These are phyloP conservation scores for Tolmerus cingulatus DNA, from an alignment of 2,888 invertebrate genomes.

Conservation along the genomic window DNA sequence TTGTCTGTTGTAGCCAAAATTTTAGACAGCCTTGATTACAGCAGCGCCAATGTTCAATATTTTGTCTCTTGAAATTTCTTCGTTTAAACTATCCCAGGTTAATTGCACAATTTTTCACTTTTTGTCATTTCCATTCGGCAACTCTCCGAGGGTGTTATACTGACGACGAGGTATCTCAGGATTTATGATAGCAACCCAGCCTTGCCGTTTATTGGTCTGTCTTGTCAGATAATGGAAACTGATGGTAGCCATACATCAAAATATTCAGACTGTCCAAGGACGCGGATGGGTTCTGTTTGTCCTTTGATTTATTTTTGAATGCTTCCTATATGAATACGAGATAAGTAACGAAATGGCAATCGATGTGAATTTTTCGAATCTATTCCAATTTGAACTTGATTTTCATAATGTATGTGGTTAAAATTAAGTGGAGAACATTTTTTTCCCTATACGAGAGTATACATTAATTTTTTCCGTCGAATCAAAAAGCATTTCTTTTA, in stretches of 20 bases:
- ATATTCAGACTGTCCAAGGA: background rate
- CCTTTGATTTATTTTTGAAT: background rate
- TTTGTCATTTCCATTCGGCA: background rate
- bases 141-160: background rate
- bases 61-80: background rate
- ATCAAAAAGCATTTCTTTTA: background rate
- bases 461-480: background rate
- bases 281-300: background rate
- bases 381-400: background rate
- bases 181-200: background rate
- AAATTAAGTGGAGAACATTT: background rate
- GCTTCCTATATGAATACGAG: background rate
- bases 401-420: background rate
- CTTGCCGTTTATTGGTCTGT: background rate
- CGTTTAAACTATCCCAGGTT: background rate
- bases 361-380: background rate
- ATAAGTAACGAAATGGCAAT: background rate
- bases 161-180: background rate
- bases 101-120: background rate
- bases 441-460: background rate
- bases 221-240: background rate
- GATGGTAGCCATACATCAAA: background rate
- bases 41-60: background rate
- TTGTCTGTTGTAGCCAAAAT: background rate
- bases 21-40: background rate